A percentile compares a stretch with the other conserved stretches of the same genome.
These are phyloP conservation scores for Adineta ricciae DNA, from an alignment of 2,888 invertebrate species.

Conservation along the genomic window DNA sequence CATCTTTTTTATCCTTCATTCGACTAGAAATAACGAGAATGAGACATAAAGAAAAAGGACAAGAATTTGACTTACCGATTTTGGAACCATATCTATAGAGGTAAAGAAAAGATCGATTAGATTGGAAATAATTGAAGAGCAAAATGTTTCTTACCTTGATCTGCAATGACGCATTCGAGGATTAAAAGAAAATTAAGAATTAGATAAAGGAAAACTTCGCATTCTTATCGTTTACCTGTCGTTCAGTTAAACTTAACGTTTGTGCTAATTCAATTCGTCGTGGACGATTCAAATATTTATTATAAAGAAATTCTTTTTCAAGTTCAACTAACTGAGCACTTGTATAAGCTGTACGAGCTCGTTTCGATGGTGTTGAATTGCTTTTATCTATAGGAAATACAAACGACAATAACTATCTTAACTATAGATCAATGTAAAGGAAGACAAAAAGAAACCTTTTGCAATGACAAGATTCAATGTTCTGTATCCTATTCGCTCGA, in stretches of 20 bases:
- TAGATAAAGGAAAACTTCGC: too few relatives aligned
- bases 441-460: neutral
- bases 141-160: neutral
- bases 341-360: constrained; percentile 70
- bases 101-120: neutral
- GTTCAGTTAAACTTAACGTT: constrained; percentile 61
- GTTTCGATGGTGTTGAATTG: constrained; percentile 52
- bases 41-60: neutral
- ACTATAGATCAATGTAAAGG: neutral
- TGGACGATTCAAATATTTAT: constrained; percentile 66
- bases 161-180: neutral
- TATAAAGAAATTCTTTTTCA: constrained; percentile 67
- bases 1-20: constrained; percentile 49
- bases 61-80: constrained; percentile 38
- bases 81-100: constrained; percentile 41
- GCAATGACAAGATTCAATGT: constrained; percentile 5
- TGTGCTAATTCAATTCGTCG: constrained; percentile 67
- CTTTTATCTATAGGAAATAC: neutral
- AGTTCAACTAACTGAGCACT: constrained; percentile 67
- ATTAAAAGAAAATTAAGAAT: neutral
- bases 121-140: too few relatives aligned
- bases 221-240: constrained; percentile 61
- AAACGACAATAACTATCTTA: neutral
- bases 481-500: constrained; percentile 13
- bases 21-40: constrained; percentile 35